Evolutionary conservation across 2,888 invertebrate genomes (phyloP), one percentile per base, ranked within the genome.

Genomic region (Argynnis bischoffii): DNA sequence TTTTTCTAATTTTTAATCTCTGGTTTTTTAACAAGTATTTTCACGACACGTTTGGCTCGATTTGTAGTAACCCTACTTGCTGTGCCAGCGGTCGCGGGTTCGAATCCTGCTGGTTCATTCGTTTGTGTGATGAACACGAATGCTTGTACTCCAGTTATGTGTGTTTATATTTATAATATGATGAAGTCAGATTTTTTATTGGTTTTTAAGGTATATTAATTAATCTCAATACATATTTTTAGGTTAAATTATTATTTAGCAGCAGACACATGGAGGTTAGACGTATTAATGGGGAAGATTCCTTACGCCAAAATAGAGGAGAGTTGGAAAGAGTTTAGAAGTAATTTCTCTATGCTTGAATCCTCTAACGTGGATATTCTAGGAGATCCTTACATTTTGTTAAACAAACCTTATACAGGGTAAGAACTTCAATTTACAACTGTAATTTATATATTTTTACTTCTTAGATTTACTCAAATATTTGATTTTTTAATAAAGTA

Each of bases 351-450:
- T 31, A 79, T 89, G 66, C 81, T 93, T 26, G 88, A 90, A 66
- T 85, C 91, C 31, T 87, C 88, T 18, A 87, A 93, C 76, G 78
- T 78, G 8, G 94, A 94, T 78, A 89, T 93, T 73, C 80, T 94
- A 51, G 91, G 91, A 35, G 94, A 94, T 75, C 82, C 91, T 2
- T 85, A 89, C 64, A 88, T 94, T 64, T 78, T 92, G 54, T 85
- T 89, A 54, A 94, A 94, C 80, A 92, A 90, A 77, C 94, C 94
- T 63, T 93, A 89, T 75, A 86, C 94, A 74, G 93, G 92, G 94
- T 94, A 81, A 80, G 87, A 64, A 26, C 4, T 26, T 26, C 26
- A 4, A 3, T 26, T 0, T 26, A 26, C 4, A 4, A 5, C 26
- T 26, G 4, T 26, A 26, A 26, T 26, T 26, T 4, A 26, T 26